Base-by-base conservation (phyloP, 2,888 invertebrate genomes). In the Dynastes tityus region DNA sequence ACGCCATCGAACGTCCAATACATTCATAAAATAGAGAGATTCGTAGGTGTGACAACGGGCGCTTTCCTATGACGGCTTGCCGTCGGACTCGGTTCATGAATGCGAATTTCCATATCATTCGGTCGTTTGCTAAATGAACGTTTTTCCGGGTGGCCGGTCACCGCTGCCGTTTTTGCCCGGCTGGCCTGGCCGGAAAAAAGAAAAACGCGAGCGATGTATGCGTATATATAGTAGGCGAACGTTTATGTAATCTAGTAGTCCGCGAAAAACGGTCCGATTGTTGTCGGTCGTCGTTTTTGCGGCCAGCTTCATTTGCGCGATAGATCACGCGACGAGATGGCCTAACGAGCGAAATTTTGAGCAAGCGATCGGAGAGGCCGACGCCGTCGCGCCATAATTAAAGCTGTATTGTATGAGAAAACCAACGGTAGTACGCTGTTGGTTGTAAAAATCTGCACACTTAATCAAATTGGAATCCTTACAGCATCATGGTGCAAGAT, bases 31-130 rank as follows among this genome's bases (percentile, higher is more conserved):
- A 67, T 40, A 67, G 40, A 65, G n/a, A 67, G 13, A n/a, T 2
- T 3, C 63, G 63, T 27, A 32, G 63, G 32, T 45, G 45, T 45
- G 45, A 45, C 45, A 45, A 45, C 45, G 9, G 8, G 8, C 45
- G 11, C 45, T 45, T 45, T 45, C 11, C 45, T 45, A 45, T 45
- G 55, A 58, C 22, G 22, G 16, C 8, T 22, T 16, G 22, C 63
- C 27, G 63, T 32, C 32, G 68, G 51, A 5, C 32, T 32, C 63
- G 29, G 63, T 63, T 49, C 32, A 16, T 85, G 85, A 85, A 86
- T 85, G 84, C 83, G 84, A 85, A 86, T 87, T 87, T 86, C 85
- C 85, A 84, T 85, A 86, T 86, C 85, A 86, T 86, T 86, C 84
- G 83, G 84, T 86, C 87, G 85, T 87, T 87, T 85, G 80, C 82